Percentiles rank a stretch among this genome's conserved stretches.
These are phyloP conservation scores for Potamarius usumacintae DNA, from an alignment of 2,113 vertebrate genomes.

Conservation along the genomic window DNA sequence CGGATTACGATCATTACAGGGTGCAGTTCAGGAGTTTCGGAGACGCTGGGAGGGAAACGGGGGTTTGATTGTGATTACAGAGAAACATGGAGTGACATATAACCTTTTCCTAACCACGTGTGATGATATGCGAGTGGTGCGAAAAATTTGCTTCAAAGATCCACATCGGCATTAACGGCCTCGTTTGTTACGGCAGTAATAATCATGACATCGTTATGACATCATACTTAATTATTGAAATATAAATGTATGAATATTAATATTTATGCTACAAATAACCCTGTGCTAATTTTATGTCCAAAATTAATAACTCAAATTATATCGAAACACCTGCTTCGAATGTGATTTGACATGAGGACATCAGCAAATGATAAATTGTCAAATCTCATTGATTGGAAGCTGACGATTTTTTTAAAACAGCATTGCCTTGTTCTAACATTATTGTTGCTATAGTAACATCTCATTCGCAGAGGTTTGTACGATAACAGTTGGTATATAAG, in stretches of 20 bases:
- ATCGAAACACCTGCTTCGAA: no score
- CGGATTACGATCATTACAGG: not conserved
- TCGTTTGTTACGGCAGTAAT: not conserved
- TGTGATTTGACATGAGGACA: not conserved
- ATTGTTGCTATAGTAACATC: not conserved
- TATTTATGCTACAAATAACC: no score
- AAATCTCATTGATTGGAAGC: no score
- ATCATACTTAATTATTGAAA: not conserved
- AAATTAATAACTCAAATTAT: no score
- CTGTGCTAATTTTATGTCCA: no score
- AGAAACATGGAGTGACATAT: not conserved
- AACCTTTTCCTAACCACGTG: not conserved
- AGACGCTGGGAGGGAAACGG: not conserved
- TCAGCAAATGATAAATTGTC: not conserved
- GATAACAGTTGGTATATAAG: not conserved
- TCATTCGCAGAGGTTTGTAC: not conserved
- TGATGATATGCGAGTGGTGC: not conserved
- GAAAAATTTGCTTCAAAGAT: not conserved
- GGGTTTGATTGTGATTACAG: conserved; percentile 3
- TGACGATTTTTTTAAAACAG: no score
- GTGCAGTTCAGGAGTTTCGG: not conserved
- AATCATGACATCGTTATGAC: not conserved
- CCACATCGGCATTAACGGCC: not conserved
- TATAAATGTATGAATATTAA: no score
- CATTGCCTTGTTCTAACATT: not conserved